Evolutionary conservation across 2,888 invertebrate genomes (phyloP), one percentile per base, ranked within the genome.

Genomic region (Xylophagus ater): DNA sequence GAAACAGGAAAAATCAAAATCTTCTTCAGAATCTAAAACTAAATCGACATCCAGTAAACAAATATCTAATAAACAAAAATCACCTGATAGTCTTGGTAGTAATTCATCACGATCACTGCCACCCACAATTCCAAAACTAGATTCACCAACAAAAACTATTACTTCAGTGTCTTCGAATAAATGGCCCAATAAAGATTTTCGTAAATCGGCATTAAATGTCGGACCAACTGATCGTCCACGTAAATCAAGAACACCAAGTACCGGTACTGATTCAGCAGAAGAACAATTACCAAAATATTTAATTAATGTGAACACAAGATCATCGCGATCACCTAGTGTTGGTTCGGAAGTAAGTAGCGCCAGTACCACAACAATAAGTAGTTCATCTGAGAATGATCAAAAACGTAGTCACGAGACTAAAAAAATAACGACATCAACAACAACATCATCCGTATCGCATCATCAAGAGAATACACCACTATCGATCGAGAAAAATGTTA

Each of bases 121-220:
- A 37, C 56, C 56, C 4, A 35, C 49, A 1, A 45, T 49, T 2
- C 51, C 56, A 15, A 64, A 64, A 33, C 48, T 52, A 53, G 65
- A 53, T 45, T 43, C 74, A 53, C 64, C 61, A 45, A 53, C 53
- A 3, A 65, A 63, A 34, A 56, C 20, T 12, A 33, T 20, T 8
- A 25, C 45, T 51, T 42, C 54, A 51, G 58, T 59, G n/a, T 68
- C 70, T 44, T 68, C 68, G 51, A 67, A 68, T 42, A 60, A 70
- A 39, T 55, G 57, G 49, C 69, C 74, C 15, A 81, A 81, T 57
- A 81, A 82, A 60, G 81, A 81, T 56, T 80, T 79, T 49, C 67
- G 82, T 23, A 82, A 83, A 57, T 82, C 81, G 0, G 75, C 76
- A 1, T 57, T 82, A 10, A 83, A 82, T 59, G 78, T 81, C 65